phyloP scores from a whole-genome alignment of 2,888 invertebrate genomes.

The Aspidiotus rigidus region DNA sequence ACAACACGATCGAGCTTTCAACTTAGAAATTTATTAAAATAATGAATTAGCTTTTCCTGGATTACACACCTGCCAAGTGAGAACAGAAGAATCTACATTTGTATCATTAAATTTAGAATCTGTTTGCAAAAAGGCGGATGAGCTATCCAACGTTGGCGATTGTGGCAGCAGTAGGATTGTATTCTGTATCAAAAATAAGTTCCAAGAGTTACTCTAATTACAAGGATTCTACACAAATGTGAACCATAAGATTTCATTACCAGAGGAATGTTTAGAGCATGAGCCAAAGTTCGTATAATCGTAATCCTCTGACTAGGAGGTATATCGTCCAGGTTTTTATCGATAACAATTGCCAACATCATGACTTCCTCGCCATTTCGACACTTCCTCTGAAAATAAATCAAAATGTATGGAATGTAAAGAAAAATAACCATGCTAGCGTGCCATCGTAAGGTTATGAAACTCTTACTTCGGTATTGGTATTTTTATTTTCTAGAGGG shows the following conservation, averaged over 20 bases:
- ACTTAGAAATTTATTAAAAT: not conserved
- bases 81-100: slow-evolving; percentile 36
- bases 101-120: no score
- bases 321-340: slow-evolving; percentile 55
- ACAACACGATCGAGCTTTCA: slow-evolving; percentile 35
- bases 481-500: slow-evolving; percentile 32
- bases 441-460: not conserved
- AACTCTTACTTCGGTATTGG: slow-evolving; percentile 27
- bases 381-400: slow-evolving; percentile 43
- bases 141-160: no score
- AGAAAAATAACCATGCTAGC: not conserved
- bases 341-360: slow-evolving; percentile 58
- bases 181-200: slow-evolving; percentile 1
- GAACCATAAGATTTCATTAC: slow-evolving; percentile 45
- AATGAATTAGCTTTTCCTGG: no score
- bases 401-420: not conserved
- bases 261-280: slow-evolving; percentile 58
- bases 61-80: slow-evolving; percentile 47
- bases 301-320: slow-evolving; percentile 55
- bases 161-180: no score
- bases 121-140: no score
- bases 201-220: slow-evolving; percentile 9
- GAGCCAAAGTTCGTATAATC: slow-evolving; percentile 61
- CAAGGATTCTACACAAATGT: not conserved
- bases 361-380: slow-evolving; percentile 48